Conservation (phyloP, 2,797 vertebrate genomes). For the Tenualosa ilisha region DNA sequence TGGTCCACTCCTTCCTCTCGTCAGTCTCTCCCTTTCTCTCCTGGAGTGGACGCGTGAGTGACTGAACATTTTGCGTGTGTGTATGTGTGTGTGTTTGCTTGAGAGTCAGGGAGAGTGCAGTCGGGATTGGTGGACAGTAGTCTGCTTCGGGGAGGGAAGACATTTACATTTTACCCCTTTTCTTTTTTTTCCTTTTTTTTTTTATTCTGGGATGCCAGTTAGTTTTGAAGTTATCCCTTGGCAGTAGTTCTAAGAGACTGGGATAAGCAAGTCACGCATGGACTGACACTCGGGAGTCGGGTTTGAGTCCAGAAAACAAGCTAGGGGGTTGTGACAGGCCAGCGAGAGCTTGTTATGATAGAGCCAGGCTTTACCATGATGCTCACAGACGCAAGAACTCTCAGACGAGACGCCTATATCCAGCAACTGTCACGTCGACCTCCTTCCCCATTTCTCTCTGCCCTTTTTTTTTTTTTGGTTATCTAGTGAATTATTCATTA, state of each 20-base stretch:
- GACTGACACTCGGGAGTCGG: slow-evolving; percentile 40
- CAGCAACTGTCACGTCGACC: slow-evolving; percentile 59
- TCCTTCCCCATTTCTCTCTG: slow-evolving; percentile 23
- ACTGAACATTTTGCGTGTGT: slow-evolving; percentile 35
- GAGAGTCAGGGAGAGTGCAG: slow-evolving; percentile 65
- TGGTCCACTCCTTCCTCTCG: slow-evolving; percentile 64
- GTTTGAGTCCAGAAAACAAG: slow-evolving; percentile 30
- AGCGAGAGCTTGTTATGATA: slow-evolving; percentile 46
- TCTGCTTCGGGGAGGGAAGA: slow-evolving; percentile 63
- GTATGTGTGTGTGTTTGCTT: slow-evolving; percentile 51
- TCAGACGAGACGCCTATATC: slow-evolving; percentile 12
- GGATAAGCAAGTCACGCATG: slow-evolving; percentile 47
- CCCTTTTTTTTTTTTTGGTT: slow-evolving; percentile 40
- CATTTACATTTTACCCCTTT: slow-evolving; percentile 61
- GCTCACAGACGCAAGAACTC: slow-evolving; percentile 47
- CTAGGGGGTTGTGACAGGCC: slow-evolving; percentile 5
- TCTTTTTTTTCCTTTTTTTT: slow-evolving; percentile 30
- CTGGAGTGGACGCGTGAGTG: slow-evolving; percentile 59
- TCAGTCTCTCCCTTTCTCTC: slow-evolving; percentile 71
- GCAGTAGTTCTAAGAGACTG: slow-evolving; percentile 54
- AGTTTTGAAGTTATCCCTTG: slow-evolving; percentile 67
- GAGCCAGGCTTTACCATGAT: slow-evolving; percentile 61
- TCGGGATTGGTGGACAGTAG: slow-evolving; percentile 59
- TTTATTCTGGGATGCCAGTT: slow-evolving; percentile 61
- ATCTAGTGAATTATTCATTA: slow-evolving; percentile 54